Evolutionary conservation across 2,888 invertebrate genomes (phyloP), one percentile per base, ranked within the genome.

Genomic region (Dynastes grantii): DNA sequence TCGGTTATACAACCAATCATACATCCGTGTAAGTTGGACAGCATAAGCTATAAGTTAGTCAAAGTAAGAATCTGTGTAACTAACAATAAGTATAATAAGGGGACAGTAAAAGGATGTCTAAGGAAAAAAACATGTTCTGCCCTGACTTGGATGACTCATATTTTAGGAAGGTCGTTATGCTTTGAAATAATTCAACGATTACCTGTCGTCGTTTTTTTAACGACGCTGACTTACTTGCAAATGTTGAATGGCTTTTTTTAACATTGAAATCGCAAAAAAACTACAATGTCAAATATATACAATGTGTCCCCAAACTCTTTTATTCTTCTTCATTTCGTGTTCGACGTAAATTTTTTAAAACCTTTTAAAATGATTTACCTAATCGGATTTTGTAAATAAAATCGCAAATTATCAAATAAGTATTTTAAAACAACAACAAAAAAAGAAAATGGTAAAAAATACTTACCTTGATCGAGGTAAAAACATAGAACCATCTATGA

Each of bases 401-500:
- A 22, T 22, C 22, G 22, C 22, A 22, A 22, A 22, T 22, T 22
- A 22, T 22, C 22, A 22, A 22, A 22, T 22, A 22, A 22, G 3
- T 32, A 32, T 5, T 32, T 32, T 5, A 32, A 32, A 32, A 32
- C 22, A 22, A 22, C 22, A 37, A 37, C 37, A 37, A 37, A 37
- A 6, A 37, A 6, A 37, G 3, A 5, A 3, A 37, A 5, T 37
- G 37, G 4, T 9, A 45, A 45, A 9, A 45, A 9, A 67, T 61
- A 86, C 91, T 90, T 90, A 94, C 94, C 94, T 94, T 89, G 93
- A 93, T 84, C 93, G 91, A n/a, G 95, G 95, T 82, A 95, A 90
- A 87, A 94, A 95, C 94, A 96, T 95, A 83, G 95, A 94, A 67
- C 95, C 95, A 88, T 95, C 95, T 88, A 96, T 95, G 90, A 95